These are phyloP conservation scores for Opisthograptis luteolata DNA, from an alignment of 2,888 invertebrate species.

Conservation along the genomic window DNA sequence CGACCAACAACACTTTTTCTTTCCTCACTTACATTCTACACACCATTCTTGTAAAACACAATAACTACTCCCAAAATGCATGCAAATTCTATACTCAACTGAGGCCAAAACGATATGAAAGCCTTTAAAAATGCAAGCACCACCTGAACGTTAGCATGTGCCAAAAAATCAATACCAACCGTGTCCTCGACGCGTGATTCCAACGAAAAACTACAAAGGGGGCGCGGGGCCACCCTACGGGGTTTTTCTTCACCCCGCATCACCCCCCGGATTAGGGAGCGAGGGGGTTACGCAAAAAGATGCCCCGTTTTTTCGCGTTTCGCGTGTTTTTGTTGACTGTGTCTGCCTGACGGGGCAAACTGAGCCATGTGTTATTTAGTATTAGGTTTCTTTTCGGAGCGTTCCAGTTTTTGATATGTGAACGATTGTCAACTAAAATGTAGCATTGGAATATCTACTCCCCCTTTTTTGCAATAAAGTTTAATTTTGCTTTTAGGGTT, in stretches of 20 bases:
- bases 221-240: conserved; percentile 50
- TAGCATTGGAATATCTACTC: conserved; percentile 39
- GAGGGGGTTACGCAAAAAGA: conserved; percentile 77
- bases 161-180: conserved; percentile 79
- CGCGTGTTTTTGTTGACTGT: conserved; percentile 77
- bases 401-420: conserved; percentile 56
- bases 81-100: not conserved
- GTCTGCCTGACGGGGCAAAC: conserved; percentile 36
- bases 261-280: conserved; percentile 64
- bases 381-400: conserved; percentile 39
- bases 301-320: conserved; percentile 74
- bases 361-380: conserved; percentile 31
- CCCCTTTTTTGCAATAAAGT: conserved; percentile 30
- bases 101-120: conserved; percentile 1
- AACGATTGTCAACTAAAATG: conserved; percentile 63
- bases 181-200: conserved; percentile 81
- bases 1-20: not conserved
- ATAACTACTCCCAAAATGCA: not conserved
- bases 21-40: not conserved
- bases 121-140: conserved; percentile 51
- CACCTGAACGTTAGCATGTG: conserved; percentile 75
- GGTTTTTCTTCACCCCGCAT: conserved; percentile 73
- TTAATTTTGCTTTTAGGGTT: conserved; percentile 33
- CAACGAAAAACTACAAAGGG: conserved; percentile 81
- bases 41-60: not conserved